Percentiles rank a stretch among this genome's conserved stretches.
phyloP scores from a whole-genome alignment of 2,797 vertebrate species.

The Naso thynnoides region DNA sequence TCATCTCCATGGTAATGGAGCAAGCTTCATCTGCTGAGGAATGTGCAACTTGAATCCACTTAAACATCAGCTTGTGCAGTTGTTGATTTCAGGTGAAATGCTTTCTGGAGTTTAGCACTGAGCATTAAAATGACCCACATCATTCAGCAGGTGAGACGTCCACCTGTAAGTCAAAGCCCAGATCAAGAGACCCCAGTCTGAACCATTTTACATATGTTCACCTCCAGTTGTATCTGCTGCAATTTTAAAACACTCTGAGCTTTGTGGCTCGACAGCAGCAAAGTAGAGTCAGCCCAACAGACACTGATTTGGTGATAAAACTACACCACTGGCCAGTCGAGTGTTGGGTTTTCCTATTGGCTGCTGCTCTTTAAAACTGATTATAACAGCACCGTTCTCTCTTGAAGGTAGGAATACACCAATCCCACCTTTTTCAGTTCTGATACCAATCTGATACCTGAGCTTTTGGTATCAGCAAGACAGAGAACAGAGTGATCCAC shows the following conservation, averaged over 20 bases:
- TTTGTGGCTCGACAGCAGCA: background rate
- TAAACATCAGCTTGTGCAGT: constrained; percentile 28
- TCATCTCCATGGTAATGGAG: background rate
- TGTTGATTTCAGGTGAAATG: constrained; percentile 7
- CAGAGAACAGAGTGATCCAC: too few species aligned
- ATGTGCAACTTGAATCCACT: background rate
- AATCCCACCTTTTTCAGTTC: too few species aligned
- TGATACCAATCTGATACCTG: too few species aligned
- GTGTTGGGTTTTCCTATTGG: background rate
- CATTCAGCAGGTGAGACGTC: too few species aligned
- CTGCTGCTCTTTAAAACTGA: too few species aligned
- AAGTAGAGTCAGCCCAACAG: background rate
- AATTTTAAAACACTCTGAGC: constrained; percentile 5
- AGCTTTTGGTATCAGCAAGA: too few species aligned
- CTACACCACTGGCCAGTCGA: background rate
- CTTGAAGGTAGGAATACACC: too few species aligned
- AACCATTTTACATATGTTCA: background rate
- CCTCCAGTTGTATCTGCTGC: constrained; percentile 7
- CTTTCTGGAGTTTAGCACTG: background rate
- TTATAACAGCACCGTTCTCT: background rate
- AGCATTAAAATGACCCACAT: constrained; percentile 1
- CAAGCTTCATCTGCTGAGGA: background rate
- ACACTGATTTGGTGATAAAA: background rate
- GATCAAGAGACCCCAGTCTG: background rate
- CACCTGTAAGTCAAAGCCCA: background rate